Evolutionary conservation across 1,140 invertebrate genomes (phyloP).

Genomic region (Eriocheir sinensis): DNA sequence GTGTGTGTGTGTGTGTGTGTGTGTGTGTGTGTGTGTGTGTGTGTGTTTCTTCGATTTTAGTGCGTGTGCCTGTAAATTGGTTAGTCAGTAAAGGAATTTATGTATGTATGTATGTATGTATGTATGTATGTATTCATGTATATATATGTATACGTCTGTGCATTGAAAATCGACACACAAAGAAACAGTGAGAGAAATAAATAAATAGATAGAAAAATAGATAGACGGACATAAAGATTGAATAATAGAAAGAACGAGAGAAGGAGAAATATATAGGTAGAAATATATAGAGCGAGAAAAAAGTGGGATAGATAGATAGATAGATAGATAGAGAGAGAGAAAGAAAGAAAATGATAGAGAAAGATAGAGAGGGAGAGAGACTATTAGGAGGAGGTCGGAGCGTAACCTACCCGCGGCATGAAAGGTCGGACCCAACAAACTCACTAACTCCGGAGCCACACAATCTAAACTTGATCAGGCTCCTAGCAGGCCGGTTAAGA

Average conservation of each 20-base stretch:
- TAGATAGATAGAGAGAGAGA: background rate
- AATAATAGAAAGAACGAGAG: background rate
- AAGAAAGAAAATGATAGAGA: no score
- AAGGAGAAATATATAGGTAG: no score
- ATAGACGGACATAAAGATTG: background rate
- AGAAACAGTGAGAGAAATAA: background rate
- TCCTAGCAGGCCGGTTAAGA: background rate
- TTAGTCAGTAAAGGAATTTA: no score
- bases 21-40: constrained; percentile 37
- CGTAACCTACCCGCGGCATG: background rate
- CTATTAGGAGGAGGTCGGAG: no score
- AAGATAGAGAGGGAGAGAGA: no score
- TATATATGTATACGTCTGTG: background rate
- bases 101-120: constrained; percentile 35
- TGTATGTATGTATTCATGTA: constrained; percentile 31
- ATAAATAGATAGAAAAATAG: background rate
- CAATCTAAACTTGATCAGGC: constrained; percentile 15
- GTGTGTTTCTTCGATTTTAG: background rate
- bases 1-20: constrained; percentile 15
- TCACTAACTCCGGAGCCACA: background rate
- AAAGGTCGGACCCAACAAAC: background rate
- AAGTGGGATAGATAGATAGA: background rate
- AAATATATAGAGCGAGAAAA: no score
- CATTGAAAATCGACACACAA: background rate
- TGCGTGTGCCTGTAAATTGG: background rate